phyloP scores from a whole-genome alignment of 2,888 invertebrate species.

The Orthonychiurus folsomi region DNA sequence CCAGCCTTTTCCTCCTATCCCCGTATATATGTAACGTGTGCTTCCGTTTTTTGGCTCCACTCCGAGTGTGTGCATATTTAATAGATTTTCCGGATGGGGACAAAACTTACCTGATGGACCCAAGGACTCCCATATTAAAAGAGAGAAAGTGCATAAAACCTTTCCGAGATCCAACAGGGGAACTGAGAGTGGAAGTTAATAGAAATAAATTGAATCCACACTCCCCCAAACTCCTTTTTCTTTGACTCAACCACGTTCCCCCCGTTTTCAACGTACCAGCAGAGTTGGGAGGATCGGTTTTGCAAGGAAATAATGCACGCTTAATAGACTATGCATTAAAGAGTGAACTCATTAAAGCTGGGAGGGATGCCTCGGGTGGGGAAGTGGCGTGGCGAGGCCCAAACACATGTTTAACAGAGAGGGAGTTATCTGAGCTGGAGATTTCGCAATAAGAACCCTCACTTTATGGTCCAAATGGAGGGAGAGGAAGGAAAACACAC shows the following conservation, averaged over 20 bases:
- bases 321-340: neutral
- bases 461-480: slow-evolving; percentile 10
- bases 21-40: too few species aligned
- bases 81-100: neutral
- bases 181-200: neutral
- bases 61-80: neutral
- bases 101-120: neutral
- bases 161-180: neutral
- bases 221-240: too few species aligned
- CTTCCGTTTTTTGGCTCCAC: neutral
- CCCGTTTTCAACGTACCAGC: too few species aligned
- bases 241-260: too few species aligned
- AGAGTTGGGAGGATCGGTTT: neutral
- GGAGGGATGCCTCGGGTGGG: neutral
- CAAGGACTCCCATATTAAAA: neutral
- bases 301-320: neutral
- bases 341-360: neutral
- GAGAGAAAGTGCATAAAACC: neutral
- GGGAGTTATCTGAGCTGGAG: slow-evolving; percentile 8
- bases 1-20: too few species aligned
- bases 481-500: neutral
- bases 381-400: neutral
- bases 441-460: slow-evolving; percentile 13
- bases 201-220: neutral
- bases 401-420: neutral